Evolutionary conservation across 35 echinoderm and acorn worm genomes (phyloP).

Genomic region (Hemicentrotus pulcherrimus): DNA sequence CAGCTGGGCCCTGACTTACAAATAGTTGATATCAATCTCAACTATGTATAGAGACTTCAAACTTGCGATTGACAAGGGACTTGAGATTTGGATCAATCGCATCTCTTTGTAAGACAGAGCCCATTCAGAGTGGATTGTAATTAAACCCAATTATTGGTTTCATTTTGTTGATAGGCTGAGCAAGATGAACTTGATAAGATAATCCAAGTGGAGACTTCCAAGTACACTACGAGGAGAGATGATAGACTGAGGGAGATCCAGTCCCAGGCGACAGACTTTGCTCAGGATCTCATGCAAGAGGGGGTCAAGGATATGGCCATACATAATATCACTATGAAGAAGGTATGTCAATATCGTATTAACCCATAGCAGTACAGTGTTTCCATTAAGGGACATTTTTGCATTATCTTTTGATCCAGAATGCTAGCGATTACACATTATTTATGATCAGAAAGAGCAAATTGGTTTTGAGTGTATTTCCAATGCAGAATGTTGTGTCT

Average conservation of each 20-base stretch:
- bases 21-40: too few relatives aligned
- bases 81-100: too few relatives aligned
- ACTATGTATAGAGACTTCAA: too few relatives aligned
- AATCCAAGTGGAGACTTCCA: constrained; percentile 79
- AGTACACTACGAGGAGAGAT: constrained; percentile 65
- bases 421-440: background rate
- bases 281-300: constrained; percentile 83
- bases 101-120: too few relatives aligned
- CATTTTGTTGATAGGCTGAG: constrained; percentile 58
- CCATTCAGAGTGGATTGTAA: too few relatives aligned
- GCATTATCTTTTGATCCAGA: too few relatives aligned
- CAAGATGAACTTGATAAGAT: constrained; percentile 75
- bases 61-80: too few relatives aligned
- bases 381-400: too few relatives aligned
- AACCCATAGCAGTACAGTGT: too few relatives aligned
- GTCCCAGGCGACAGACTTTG: constrained; percentile 78
- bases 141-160: constrained; percentile 13
- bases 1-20: too few relatives aligned
- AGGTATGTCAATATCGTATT: constrained; percentile 44
- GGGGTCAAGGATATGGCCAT: constrained; percentile 94
- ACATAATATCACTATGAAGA: constrained; percentile 96
- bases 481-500: too few relatives aligned
- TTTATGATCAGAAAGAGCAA: background rate
- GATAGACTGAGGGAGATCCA: constrained; percentile 67
- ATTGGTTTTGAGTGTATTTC: too few relatives aligned